These are phyloP conservation scores for Uropsilus gracilis DNA, from an alignment of 2,113 vertebrate genomes.

Conservation along the genomic window DNA sequence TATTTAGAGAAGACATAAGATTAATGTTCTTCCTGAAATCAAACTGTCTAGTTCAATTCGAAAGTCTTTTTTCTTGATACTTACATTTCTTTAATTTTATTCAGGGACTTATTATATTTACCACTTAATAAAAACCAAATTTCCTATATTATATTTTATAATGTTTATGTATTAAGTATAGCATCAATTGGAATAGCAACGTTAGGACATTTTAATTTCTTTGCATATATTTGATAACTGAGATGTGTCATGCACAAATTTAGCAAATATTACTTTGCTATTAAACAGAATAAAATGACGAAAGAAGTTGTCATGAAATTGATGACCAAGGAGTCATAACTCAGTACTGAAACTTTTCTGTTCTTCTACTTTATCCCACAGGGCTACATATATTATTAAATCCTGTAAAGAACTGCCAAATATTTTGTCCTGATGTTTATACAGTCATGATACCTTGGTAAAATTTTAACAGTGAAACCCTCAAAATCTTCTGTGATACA, in stretches of 20 bases:
- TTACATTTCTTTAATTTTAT: slow-evolving; percentile 14
- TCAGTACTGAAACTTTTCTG: not conserved
- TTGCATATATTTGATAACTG: not conserved
- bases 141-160: not conserved
- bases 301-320: not conserved
- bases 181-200: not conserved
- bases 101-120: not conserved
- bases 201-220: slow-evolving; percentile 25
- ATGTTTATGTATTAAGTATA: not conserved
- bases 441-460: not conserved
- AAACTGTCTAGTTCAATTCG: not conserved
- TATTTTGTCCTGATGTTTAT: not conserved
- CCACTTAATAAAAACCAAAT: not conserved
- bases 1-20: not conserved
- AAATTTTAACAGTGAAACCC: not conserved
- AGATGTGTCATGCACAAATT: not conserved
- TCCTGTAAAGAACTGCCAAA: not conserved
- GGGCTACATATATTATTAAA: not conserved
- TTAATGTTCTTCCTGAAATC: not conserved
- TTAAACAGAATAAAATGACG: not conserved
- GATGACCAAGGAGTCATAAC: not conserved
- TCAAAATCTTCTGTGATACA: not conserved
- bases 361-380: not conserved
- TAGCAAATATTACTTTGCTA: not conserved
- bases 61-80: not conserved